A percentile compares a stretch with the other conserved stretches of the same genome.
phyloP scores from a whole-genome alignment of 2,888 invertebrate species.

The Limnephilus lunatus region DNA sequence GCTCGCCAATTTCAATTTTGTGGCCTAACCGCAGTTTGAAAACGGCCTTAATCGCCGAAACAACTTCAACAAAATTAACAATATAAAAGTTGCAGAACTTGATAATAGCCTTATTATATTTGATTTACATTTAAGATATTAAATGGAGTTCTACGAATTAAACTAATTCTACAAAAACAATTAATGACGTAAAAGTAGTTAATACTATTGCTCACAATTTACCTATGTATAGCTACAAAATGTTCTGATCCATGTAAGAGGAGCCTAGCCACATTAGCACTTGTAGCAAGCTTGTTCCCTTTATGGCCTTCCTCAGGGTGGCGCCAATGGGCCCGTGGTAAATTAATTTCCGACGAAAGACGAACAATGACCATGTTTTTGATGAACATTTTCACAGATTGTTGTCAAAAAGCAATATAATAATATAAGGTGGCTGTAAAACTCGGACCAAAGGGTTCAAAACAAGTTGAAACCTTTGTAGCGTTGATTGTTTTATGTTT shows the following conservation, averaged over 20 bases:
- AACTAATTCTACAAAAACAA: too few relatives aligned
- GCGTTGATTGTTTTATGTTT: conserved; percentile 32
- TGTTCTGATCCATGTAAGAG: neutral
- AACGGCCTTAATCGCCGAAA: too few relatives aligned
- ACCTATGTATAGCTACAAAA: neutral
- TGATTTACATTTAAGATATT: too few relatives aligned
- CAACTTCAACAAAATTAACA: too few relatives aligned
- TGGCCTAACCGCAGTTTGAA: too few relatives aligned
- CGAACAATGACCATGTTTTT: conserved; percentile 52
- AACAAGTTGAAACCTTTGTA: conserved; percentile 15
- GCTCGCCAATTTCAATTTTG: too few relatives aligned
- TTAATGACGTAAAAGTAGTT: neutral
- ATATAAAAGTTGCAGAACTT: too few relatives aligned
- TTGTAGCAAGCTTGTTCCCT: neutral
- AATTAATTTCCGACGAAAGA: conserved; percentile 50
- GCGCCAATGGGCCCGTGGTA: conserved; percentile 33
- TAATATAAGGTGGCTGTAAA: conserved; percentile 36
- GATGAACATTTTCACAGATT: conserved; percentile 64
- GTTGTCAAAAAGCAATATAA: conserved; percentile 60
- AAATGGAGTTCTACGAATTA: too few relatives aligned
- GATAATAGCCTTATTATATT: too few relatives aligned
- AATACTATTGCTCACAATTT: neutral
- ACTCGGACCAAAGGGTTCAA: conserved; percentile 12
- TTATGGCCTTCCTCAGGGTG: conserved; percentile 3
- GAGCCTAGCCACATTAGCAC: neutral